Evolutionary conservation across 2,797 vertebrate species (phyloP).

Genomic region (Aselliscus stoliczkanus): DNA sequence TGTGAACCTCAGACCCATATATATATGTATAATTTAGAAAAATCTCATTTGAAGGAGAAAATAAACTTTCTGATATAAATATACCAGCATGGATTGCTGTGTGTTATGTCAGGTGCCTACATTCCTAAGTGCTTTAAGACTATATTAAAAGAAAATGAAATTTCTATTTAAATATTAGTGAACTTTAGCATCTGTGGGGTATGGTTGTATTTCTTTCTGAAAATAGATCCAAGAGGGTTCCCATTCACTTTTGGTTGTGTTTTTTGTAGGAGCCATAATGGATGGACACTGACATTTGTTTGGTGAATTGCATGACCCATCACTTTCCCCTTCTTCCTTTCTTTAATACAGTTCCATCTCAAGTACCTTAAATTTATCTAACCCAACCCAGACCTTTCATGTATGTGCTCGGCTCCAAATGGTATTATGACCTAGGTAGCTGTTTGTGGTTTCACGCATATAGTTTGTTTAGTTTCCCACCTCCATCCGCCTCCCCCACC

Average conservation of each 20-base stretch:
- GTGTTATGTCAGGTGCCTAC: background rate
- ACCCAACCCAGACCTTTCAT: background rate
- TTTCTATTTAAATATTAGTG: background rate
- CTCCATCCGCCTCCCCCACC: too few species aligned
- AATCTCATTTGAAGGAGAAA: background rate
- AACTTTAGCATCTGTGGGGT: background rate
- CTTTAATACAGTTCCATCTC: background rate
- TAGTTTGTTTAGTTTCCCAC: background rate
- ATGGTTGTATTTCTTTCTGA: background rate
- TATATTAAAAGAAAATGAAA: background rate
- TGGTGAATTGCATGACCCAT: background rate
- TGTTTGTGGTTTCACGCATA: background rate
- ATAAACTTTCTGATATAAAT: background rate
- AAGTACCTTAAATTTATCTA: background rate
- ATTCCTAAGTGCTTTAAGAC: background rate
- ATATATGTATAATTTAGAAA: background rate
- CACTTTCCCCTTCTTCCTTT: background rate
- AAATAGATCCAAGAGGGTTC: background rate
- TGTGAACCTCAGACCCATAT: background rate
- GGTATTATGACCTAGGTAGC: background rate
- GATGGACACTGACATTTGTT: background rate
- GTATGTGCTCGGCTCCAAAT: background rate
- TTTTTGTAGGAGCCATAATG: background rate
- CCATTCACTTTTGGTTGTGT: background rate
- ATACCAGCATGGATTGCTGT: background rate